Evolutionary conservation across 2,797 vertebrate genomes (phyloP), one percentile per base, ranked within the genome.

Genomic region (Chromis chromis): DNA sequence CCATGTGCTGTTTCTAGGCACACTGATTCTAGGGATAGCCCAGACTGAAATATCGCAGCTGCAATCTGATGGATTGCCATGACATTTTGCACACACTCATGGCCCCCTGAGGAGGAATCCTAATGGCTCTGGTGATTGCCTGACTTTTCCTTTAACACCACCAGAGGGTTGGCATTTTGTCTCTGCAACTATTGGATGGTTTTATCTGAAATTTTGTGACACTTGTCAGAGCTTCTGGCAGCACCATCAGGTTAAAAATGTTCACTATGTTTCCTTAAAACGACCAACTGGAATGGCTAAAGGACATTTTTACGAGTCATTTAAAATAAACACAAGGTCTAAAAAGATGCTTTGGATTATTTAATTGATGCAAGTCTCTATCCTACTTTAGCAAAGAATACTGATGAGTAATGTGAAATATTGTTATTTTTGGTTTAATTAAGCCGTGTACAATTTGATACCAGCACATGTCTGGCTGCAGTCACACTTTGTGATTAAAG

Each of bases 31-130:
- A 36, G 33, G 3, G 33, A 36, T 36, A n/a, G 24, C 42, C 44
- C 24, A 50, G 60, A 50, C 3, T 50, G 33, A 73, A 49, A 49
- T 24, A n/a, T 27, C 58, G 44, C 40, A 39, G 19, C 36, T 44
- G 39, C 40, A 21, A 42, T 44, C 25, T 60, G 49, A 53, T 61
- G 25, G 19, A 63, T 72, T 56, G 48, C 19, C 4, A 4, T 53
- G 55, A 74, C 21, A 62, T 33, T 70, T 60, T 52, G 49, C 22
- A 24, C 25, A 44, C 10, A 42, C 36, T 44, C 19, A 28, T 4
- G 21, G 36, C 40, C 62, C 19, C 59, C 70, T 31, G 61, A 65
- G 9, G 36, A 59, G 59, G 64, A 59, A 60, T 74, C 54, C 17
- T 1, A 55, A 19, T 50, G 56, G 31, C 24, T 55, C 25, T 31